These are phyloP conservation scores for Trichomycterus rosablanca DNA, from an alignment of 2,113 vertebrate species.

Conservation along the genomic window DNA sequence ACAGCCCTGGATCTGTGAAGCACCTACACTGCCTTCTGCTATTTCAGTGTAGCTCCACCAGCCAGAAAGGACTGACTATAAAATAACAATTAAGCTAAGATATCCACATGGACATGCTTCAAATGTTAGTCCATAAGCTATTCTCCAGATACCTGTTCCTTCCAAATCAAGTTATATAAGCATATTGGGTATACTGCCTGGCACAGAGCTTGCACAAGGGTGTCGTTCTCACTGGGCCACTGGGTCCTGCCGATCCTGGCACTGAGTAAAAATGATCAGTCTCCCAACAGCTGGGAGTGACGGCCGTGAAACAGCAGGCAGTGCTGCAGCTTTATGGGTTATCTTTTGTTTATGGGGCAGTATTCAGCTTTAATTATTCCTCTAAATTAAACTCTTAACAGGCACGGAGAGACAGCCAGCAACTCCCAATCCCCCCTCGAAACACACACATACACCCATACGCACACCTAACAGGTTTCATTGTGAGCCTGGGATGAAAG, in stretches of 20 bases:
- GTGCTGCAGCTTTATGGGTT: constrained; percentile 92
- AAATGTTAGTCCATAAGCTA: not conserved
- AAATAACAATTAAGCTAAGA: too few relatives aligned
- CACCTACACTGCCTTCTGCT: too few relatives aligned
- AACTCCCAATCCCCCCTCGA: constrained; percentile 39
- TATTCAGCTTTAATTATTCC: constrained; percentile 99
- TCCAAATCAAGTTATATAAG: constrained; percentile 5
- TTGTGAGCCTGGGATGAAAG: constrained; percentile 33
- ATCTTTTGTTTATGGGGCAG: constrained; percentile 99
- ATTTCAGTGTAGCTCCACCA: too few relatives aligned
- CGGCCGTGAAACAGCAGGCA: constrained; percentile 96
- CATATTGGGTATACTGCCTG: constrained; percentile 10
- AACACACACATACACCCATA: constrained; percentile 57
- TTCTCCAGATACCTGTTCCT: constrained; percentile 14
- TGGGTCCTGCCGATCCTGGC: constrained; percentile 70
- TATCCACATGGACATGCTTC: too few relatives aligned
- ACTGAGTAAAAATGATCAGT: constrained; percentile 89
- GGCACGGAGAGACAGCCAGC: constrained; percentile 86
- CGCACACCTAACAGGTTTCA: constrained; percentile 70
- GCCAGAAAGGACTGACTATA: too few relatives aligned
- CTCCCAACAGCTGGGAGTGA: constrained; percentile 94
- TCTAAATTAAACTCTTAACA: constrained; percentile 99
- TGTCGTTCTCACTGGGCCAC: constrained; percentile 59
- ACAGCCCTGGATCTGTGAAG: too few relatives aligned
- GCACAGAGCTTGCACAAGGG: not conserved